These are phyloP conservation scores for Xiphophorus birchmanni DNA, from an alignment of 2,797 vertebrate species.

Conservation along the genomic window DNA sequence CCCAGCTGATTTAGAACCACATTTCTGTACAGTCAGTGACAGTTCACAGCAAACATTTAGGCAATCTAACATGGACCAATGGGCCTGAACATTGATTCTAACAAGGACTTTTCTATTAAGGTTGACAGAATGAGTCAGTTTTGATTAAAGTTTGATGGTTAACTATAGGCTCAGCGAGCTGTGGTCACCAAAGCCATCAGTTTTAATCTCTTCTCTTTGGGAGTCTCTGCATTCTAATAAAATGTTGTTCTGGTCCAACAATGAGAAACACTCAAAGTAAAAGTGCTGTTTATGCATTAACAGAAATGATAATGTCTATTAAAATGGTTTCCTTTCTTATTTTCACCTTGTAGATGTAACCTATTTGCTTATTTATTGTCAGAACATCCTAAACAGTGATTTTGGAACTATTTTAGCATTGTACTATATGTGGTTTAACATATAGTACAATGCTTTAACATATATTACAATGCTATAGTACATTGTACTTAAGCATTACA, in stretches of 20 bases:
- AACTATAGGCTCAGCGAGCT: conserved; percentile 29
- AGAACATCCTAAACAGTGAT: conserved; percentile 8
- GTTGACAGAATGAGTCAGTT: conserved; percentile 16
- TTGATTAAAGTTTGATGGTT: conserved; percentile 49
- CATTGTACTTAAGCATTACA: conserved; percentile 7
- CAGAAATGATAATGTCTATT: neutral
- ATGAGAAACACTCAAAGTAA: conserved; percentile 7
- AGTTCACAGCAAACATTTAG: conserved; percentile 14
- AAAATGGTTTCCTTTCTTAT: neutral
- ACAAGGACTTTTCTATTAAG: conserved; percentile 12
- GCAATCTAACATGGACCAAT: conserved; percentile 14
- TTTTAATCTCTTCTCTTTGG: conserved; percentile 35
- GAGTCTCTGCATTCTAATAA: conserved; percentile 23
- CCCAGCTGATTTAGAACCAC: conserved; percentile 15
- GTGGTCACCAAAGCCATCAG: conserved; percentile 28
- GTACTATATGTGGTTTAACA: neutral
- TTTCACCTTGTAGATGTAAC: neutral
- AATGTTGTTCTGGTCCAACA: conserved; percentile 9
- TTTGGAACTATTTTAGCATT: conserved; percentile 16
- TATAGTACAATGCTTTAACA: too few species aligned
- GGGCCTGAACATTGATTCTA: conserved; percentile 13
- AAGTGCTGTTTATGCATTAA: neutral
- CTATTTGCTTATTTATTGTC: neutral
- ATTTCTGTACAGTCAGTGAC: conserved; percentile 15
- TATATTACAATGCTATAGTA: too few species aligned